Base-by-base conservation (phyloP, 2,888 invertebrate species). In the Oegoconia quadripuncta region DNA sequence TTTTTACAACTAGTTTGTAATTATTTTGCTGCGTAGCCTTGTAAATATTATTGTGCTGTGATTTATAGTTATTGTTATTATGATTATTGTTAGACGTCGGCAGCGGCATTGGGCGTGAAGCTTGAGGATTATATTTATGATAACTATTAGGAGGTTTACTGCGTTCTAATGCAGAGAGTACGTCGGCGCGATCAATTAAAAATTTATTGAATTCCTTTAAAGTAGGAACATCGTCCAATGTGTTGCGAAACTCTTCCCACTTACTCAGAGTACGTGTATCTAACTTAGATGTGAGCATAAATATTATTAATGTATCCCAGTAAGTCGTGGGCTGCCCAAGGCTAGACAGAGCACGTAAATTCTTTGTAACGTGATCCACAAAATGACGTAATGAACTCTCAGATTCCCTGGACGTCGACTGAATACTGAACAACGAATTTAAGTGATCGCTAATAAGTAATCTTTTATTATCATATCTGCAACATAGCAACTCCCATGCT, bases 121-220 rank as follows among this genome's bases (percentile, higher is more conserved):
- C n/a, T n/a, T n/a, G n/a, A n/a, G n/a, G n/a, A n/a, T n/a, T n/a
- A n/a, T n/a, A n/a, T n/a, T n/a, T n/a, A n/a, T n/a, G n/a, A n/a
- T n/a, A n/a, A n/a, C n/a, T n/a, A n/a, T n/a, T n/a, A n/a, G n/a
- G n/a, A n/a, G n/a, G n/a, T n/a, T n/a, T n/a, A n/a, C n/a, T n/a
- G n/a, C 52, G 48, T 37, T 38, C 26, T 25, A 50, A 5, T 0
- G 55, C 41, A 17, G 59, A 54, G 0, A 59, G 33, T 0, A 56
- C 48, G 31, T 56, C 39, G 0, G 58, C 58, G 0, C 57, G 50
- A 15, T 57, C 46, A 6, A 17, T 52, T 3, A 58, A 9, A 27
- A 58, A 56, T 20, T 48, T 48, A 34, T 39, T 33, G 14, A 57
- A 55, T 9, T 54, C 41, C 0, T 53, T 40, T 33, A 57, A 46